Evolutionary conservation across 2,113 vertebrate species (phyloP).

Genomic region (Vanacampus margaritifer): DNA sequence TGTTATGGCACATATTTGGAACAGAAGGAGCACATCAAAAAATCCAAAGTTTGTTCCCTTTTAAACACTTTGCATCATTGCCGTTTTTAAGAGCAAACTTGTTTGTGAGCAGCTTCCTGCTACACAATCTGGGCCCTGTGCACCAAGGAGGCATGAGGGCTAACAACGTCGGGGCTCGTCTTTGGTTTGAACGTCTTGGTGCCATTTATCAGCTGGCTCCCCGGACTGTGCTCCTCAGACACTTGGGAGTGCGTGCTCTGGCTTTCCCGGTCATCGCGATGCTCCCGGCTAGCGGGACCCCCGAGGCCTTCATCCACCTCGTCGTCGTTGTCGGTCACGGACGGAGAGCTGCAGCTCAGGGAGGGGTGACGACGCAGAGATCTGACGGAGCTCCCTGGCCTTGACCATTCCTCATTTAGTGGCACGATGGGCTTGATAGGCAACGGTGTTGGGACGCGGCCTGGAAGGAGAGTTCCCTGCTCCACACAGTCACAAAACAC

Average conservation of each 20-base stretch:
- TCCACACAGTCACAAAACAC: slow-evolving; percentile 22
- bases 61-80: slow-evolving; percentile 9
- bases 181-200: slow-evolving; percentile 72
- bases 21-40: slow-evolving; percentile 15
- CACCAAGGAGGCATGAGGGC: slow-evolving; percentile 75
- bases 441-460: slow-evolving; percentile 47
- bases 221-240: slow-evolving; percentile 77
- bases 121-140: slow-evolving; percentile 89
- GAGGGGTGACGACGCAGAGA: slow-evolving; percentile 48
- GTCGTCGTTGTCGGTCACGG: slow-evolving; percentile 64
- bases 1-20: slow-evolving; percentile 37
- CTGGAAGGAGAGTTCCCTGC: slow-evolving; percentile 61
- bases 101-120: neutral
- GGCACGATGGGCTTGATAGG: slow-evolving; percentile 43
- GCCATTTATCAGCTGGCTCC: slow-evolving; percentile 82
- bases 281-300: slow-evolving; percentile 51
- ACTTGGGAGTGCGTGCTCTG: slow-evolving; percentile 73
- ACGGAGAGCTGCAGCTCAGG: slow-evolving; percentile 44
- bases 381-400: slow-evolving; percentile 38
- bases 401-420: slow-evolving; percentile 48
- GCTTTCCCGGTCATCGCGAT: slow-evolving; percentile 69
- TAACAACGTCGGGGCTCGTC: slow-evolving; percentile 19
- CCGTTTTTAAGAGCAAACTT: neutral
- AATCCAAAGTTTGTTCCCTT: neutral
- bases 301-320: slow-evolving; percentile 65